Evolutionary conservation across 2,888 invertebrate species (phyloP).

Genomic region (Eilema griseolum): DNA sequence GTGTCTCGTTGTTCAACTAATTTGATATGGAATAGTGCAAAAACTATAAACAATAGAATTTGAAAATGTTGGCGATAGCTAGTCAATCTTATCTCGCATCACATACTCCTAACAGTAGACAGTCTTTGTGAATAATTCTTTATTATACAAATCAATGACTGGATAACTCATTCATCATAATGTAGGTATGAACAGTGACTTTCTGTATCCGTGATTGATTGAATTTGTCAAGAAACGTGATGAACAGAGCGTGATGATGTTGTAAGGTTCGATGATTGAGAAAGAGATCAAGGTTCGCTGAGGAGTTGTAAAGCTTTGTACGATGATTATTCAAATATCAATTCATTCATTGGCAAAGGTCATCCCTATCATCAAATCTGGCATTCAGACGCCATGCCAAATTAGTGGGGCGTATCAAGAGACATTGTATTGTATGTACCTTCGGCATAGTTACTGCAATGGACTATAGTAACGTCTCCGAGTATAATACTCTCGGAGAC

Average conservation of each 20-base stretch:
- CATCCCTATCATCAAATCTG: not conserved
- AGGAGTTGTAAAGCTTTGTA: not conserved
- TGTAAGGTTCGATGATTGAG: not conserved
- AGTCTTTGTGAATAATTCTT: not conserved
- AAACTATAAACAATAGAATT: no score
- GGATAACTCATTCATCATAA: not conserved
- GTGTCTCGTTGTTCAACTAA: no score
- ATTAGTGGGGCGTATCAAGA: not conserved
- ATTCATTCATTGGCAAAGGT: not conserved
- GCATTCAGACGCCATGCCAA: not conserved
- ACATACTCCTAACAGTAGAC: no score
- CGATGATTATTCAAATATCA: slow-evolving; percentile 1
- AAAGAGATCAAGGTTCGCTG: not conserved
- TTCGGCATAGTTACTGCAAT: not conserved
- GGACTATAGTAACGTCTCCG: no score
- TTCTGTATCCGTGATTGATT: not conserved
- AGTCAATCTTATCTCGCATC: no score
- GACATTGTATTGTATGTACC: not conserved
- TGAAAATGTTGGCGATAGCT: no score
- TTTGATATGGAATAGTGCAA: no score
- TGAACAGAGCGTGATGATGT: not conserved
- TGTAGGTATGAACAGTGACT: not conserved
- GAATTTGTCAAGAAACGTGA: not conserved
- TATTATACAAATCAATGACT: not conserved
- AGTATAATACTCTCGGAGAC: no score